Percentiles rank a stretch among this genome's conserved stretches.
Evolutionary conservation across 2,113 vertebrate species (phyloP).

Genomic region (Urocynchramus pylzowi): DNA sequence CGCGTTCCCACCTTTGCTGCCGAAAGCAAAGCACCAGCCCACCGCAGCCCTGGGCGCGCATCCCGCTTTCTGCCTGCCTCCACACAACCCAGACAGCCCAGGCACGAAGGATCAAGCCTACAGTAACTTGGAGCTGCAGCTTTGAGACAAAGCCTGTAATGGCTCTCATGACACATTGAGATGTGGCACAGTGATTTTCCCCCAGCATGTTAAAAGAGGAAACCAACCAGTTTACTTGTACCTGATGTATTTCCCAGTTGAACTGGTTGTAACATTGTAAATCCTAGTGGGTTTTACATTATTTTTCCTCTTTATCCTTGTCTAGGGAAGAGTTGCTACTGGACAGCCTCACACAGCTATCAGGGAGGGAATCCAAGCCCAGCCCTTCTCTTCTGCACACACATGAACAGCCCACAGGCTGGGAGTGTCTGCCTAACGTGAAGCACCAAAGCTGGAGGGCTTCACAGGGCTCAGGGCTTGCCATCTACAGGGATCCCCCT

Average conservation of each 20-base stretch:
- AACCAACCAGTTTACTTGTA: background rate
- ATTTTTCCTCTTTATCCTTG: background rate
- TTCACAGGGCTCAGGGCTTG: background rate
- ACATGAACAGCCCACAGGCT: background rate
- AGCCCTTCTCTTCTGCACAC: background rate
- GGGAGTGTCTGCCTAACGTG: rapidly evolving
- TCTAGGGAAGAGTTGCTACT: background rate
- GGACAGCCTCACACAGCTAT: background rate
- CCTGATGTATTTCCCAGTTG: background rate
- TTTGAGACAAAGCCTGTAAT: background rate
- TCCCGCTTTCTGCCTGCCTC: background rate
- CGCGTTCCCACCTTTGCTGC: background rate
- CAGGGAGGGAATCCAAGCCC: background rate
- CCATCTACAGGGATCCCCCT: background rate
- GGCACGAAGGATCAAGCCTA: background rate
- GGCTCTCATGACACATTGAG: background rate
- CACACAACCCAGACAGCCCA: background rate
- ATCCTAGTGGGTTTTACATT: rapidly evolving
- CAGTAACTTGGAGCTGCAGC: background rate
- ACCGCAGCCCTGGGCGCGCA: rapidly evolving
- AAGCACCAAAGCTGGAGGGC: background rate
- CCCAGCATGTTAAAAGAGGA: background rate
- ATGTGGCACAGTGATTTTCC: background rate
- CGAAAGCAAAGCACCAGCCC: background rate
- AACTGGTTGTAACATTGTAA: background rate